These are phyloP conservation scores for Drosophila micromelanica DNA, from an alignment of 1,140 invertebrate genomes.

Conservation along the genomic window DNA sequence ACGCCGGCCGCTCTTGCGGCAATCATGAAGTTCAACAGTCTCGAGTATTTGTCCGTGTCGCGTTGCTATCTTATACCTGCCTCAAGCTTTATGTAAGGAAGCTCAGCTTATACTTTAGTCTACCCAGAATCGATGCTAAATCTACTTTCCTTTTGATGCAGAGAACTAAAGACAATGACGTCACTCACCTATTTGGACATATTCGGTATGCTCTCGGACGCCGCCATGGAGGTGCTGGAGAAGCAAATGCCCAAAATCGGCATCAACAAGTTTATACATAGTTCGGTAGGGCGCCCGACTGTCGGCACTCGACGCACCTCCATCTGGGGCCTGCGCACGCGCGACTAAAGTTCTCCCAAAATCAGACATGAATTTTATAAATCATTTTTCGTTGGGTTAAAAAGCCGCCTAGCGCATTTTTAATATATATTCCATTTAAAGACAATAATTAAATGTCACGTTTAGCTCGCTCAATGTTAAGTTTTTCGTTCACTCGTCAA, in stretches of 20 bases:
- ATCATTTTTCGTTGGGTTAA: conserved; percentile 33
- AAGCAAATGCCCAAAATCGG: conserved; percentile 85
- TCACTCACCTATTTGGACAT: conserved; percentile 90
- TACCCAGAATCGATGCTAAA: background rate
- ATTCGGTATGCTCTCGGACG: conserved; percentile 89
- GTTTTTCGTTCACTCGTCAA: conserved; percentile 43
- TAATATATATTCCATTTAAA: conserved; percentile 50
- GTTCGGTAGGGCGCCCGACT: conserved; percentile 93
- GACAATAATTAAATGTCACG: conserved; percentile 62
- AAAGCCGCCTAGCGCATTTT: conserved; percentile 33
- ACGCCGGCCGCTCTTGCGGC: conserved; percentile 86
- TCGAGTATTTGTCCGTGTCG: conserved; percentile 93
- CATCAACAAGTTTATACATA: conserved; percentile 86
- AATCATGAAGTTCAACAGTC: conserved; percentile 87
- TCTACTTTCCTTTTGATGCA: conserved; percentile 69
- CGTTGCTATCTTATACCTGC: conserved; percentile 92
- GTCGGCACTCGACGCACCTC: conserved; percentile 93
- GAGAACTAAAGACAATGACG: conserved; percentile 85
- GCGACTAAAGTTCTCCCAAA: conserved; percentile 86
- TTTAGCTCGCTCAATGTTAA: conserved; percentile 10
- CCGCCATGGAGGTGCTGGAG: conserved; percentile 85
- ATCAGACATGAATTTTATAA: conserved; percentile 11
- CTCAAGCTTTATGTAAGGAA: conserved; percentile 87
- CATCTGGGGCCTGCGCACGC: conserved; percentile 93
- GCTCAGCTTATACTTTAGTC: background rate